These are phyloP conservation scores for Euplagia quadripunctaria DNA, from an alignment of 2,888 invertebrate genomes.

Conservation along the genomic window DNA sequence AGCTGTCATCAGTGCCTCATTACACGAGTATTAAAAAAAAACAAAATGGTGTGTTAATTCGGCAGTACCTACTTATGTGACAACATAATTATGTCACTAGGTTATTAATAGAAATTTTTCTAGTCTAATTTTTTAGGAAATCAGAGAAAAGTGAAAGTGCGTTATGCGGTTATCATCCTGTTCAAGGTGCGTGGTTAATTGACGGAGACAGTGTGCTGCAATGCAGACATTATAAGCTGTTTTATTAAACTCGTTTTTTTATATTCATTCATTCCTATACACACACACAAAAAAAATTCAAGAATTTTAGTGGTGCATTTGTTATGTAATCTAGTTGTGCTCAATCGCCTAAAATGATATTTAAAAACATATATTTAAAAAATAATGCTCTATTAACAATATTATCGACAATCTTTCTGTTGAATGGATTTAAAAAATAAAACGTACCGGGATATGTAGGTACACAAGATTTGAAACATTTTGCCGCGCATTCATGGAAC, in stretches of 20 bases:
- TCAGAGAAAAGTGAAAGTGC: slow-evolving; percentile 48
- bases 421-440: no score
- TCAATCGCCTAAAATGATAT: no score
- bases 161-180: slow-evolving; percentile 41
- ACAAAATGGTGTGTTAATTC: not conserved
- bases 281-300: not conserved
- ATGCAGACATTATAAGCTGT: slow-evolving; percentile 5
- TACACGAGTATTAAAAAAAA: not conserved
- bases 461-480: no score
- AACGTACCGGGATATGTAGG: no score
- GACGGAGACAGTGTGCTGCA: slow-evolving; percentile 31
- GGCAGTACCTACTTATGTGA: not conserved
- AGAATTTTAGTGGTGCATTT: not conserved
- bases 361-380: no score
- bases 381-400: no score
- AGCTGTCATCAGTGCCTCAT: not conserved
- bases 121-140: slow-evolving; percentile 49
- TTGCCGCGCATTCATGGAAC: no score
- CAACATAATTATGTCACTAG: not conserved
- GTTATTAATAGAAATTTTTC: slow-evolving; percentile 32
- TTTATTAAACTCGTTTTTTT: not conserved
- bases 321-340: no score
- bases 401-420: no score
- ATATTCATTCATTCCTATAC: no score
- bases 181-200: slow-evolving; percentile 40